phyloP scores from a whole-genome alignment of 2,888 invertebrate species.

The Xylota segnis region DNA sequence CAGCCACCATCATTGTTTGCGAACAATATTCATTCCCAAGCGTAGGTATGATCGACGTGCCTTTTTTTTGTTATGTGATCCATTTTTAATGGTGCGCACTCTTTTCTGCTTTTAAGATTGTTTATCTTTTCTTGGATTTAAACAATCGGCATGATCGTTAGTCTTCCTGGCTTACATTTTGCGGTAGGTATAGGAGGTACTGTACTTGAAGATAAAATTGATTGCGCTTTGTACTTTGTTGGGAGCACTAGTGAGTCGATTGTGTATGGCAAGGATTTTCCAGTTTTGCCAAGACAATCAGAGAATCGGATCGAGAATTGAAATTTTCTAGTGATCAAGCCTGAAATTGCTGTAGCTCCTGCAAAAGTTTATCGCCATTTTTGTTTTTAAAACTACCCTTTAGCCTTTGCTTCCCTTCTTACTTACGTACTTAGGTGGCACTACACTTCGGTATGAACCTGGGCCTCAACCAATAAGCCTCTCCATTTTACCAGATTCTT shows the following conservation, averaged over 20 bases:
- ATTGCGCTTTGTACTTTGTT: not conserved
- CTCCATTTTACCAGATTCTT: too few species aligned
- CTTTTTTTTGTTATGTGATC: conserved; percentile 29
- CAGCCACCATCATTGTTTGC: conserved; percentile 20
- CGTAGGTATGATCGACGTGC: not conserved
- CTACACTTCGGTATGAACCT: too few species aligned
- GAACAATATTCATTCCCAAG: conserved; percentile 15
- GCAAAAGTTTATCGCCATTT: too few species aligned
- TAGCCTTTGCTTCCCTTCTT: too few species aligned
- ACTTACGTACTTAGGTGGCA: too few species aligned
- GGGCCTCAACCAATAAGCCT: too few species aligned
- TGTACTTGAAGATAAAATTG: not conserved
- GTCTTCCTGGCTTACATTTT: not conserved
- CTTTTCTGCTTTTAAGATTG: conserved; percentile 2
- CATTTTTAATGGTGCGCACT: conserved; percentile 4
- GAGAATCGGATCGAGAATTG: too few species aligned
- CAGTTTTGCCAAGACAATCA: too few species aligned
- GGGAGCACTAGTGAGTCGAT: not conserved
- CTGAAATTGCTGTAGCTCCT: too few species aligned
- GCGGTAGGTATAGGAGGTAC: not conserved
- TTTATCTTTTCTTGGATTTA: conserved; percentile 10
- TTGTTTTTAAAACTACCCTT: too few species aligned
- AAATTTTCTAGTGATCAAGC: too few species aligned
- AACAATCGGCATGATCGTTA: conserved; percentile 1
- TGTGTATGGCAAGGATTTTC: not conserved